Base-by-base conservation (phyloP, 2,113 vertebrate species). In the Ploceus nigricollis region DNA sequence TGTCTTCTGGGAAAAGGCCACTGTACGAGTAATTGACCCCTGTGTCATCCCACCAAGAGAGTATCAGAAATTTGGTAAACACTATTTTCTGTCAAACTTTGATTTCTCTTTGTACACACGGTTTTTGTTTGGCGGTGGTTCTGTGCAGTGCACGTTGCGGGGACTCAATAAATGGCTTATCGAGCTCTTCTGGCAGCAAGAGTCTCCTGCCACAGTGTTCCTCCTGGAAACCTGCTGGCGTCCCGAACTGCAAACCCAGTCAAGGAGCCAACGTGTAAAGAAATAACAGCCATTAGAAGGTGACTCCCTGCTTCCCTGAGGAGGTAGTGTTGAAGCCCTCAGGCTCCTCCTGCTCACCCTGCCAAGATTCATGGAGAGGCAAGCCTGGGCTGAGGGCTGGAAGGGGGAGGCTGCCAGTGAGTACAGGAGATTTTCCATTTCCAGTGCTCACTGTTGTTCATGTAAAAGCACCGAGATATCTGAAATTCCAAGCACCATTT, bases 401-500 rank as follows among this genome's bases (percentile, higher is more conserved):
- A 57, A 77, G 18, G 22, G 6, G 15, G 45, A 82, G 9, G 20
- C 35, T 60, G 76, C 30, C 35, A 25, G 33, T 3, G 58, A 40
- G 48, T 30, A 47, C 44, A 37, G 71, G 54, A 63, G 30, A 48
- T 45, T 73, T 77, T 57, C 77, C 3, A 0, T 64, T 90, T 82
- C 61, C 63, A 91, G 35, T 5, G 4, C 54, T 93, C 54, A 21
- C 45, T 91, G 73, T 56, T 31, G 27, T 54, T 79, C 79, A 45
- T 19, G 53, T 66, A 58, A 40, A 90, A 86, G 22, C 53, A 63
- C 72, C 13, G n/a, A 83, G 35, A 35, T 44, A 80, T 28, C 75
- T 87, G 82, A 85, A 76, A 51, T 68, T 71, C 72, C 54, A 86
- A 90, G 56, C 51, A 92, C 76, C 44, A 42, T 44, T 77, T 93